phyloP scores from a whole-genome alignment of 2,113 vertebrate species.

The Promerops cafer region DNA sequence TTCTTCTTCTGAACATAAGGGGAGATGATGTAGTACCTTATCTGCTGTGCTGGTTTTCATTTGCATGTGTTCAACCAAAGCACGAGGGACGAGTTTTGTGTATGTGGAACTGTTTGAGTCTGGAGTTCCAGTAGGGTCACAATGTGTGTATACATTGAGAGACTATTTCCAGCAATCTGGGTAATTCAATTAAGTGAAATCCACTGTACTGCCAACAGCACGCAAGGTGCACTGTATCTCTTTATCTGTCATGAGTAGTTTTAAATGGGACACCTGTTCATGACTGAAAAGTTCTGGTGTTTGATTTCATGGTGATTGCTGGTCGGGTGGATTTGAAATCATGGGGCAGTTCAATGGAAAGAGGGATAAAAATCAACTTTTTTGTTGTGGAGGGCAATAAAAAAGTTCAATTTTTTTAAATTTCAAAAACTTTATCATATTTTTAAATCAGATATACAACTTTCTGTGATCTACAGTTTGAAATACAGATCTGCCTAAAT shows the following conservation, averaged over 20 bases:
- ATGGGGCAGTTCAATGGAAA: neutral
- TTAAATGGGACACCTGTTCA: neutral
- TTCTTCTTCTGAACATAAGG: neutral
- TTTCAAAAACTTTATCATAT: neutral
- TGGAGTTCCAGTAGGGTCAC: neutral
- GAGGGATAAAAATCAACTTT: neutral
- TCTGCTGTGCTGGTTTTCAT: accelerated
- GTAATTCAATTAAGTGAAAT: neutral
- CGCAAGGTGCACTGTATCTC: neutral
- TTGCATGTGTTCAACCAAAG: neutral
- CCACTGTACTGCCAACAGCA: neutral
- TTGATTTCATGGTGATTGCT: neutral
- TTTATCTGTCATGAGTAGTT: neutral
- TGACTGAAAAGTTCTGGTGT: neutral
- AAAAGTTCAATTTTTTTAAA: neutral
- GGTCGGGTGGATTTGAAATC: neutral
- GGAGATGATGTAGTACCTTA: neutral
- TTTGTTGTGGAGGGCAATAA: neutral
- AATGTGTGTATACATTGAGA: neutral
- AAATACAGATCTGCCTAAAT: neutral
- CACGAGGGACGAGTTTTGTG: neutral
- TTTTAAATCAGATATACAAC: neutral
- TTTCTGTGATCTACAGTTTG: neutral
- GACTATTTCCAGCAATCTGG: neutral
- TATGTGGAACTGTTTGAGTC: neutral